phyloP scores from a whole-genome alignment of 2,888 invertebrate genomes.

The Nineta flava region DNA sequence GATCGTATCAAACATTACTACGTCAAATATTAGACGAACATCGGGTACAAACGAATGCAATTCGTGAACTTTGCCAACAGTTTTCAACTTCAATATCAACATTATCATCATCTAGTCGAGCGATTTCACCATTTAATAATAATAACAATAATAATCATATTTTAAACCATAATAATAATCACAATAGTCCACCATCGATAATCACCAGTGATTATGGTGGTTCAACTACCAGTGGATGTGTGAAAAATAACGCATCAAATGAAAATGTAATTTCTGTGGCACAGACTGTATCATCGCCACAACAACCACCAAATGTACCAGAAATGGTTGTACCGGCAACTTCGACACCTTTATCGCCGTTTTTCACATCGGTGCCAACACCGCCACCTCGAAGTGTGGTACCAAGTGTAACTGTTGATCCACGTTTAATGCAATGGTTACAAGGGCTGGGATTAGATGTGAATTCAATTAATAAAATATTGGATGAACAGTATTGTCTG shows the following conservation, averaged over 20 bases:
- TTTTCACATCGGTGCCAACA: slow-evolving; percentile 8
- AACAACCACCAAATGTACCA: background rate
- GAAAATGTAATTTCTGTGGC: background rate
- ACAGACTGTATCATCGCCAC: background rate
- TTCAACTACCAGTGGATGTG: background rate
- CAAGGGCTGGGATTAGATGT: slow-evolving; percentile 49
- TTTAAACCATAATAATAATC: background rate
- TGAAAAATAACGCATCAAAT: background rate
- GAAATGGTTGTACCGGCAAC: background rate
- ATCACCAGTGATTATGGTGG: background rate
- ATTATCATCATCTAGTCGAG: slow-evolving; percentile 7
- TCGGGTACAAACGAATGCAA: slow-evolving; percentile 40
- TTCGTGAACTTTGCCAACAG: slow-evolving; percentile 31
- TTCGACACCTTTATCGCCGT: slow-evolving; percentile 4
- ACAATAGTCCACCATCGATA: background rate
- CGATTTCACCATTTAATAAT: slow-evolving; percentile 6
- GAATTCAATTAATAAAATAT: slow-evolving; percentile 46
- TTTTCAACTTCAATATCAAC: slow-evolving; percentile 9
- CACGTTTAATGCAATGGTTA: slow-evolving; percentile 56
- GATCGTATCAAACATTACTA: slow-evolving; percentile 53
- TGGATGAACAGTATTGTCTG: slow-evolving; percentile 60
- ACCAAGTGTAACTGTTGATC: slow-evolving; percentile 29
- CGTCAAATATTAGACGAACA: slow-evolving; percentile 55
- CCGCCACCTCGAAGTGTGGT: slow-evolving; percentile 14
- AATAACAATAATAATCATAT: slow-evolving; percentile 1